Conservation (phyloP, 2,797 vertebrate genomes). For the Enteromius unitaeniatus region DNA sequence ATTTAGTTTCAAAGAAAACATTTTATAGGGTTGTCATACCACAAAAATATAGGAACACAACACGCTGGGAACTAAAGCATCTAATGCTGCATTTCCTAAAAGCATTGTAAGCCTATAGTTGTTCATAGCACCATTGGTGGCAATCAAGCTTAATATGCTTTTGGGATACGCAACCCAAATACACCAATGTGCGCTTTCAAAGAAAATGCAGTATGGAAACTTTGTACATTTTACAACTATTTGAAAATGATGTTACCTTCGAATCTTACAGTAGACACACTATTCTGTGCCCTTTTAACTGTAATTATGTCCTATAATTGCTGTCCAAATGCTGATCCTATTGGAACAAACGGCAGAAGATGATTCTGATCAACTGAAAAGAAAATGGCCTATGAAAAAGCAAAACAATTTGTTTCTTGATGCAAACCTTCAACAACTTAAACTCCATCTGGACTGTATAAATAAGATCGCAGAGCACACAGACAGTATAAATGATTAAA, state of each 20-base stretch:
- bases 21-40: not conserved
- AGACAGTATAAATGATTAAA: not conserved
- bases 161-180: not conserved
- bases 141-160: too few relatives aligned
- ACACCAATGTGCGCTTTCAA: not conserved
- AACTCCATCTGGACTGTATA: not conserved
- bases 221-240: not conserved
- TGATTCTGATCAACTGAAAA: constrained; percentile 2
- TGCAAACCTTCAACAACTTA: not conserved
- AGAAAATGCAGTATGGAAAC: not conserved
- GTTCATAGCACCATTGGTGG: too few relatives aligned
- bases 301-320: not conserved
- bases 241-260: not conserved
- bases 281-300: not conserved
- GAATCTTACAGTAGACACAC: not conserved
- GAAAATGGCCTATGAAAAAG: not conserved
- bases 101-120: too few relatives aligned
- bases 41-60: not conserved
- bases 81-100: not conserved
- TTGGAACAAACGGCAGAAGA: not conserved
- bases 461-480: constrained; percentile 1
- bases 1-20: not conserved
- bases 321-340: not conserved
- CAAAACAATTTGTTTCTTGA: not conserved
- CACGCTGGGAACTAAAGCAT: not conserved